A percentile compares a stretch with the other conserved stretches of the same genome.
Evolutionary conservation across 2,113 vertebrate species (phyloP).

Genomic region (Danionella cerebrum): DNA sequence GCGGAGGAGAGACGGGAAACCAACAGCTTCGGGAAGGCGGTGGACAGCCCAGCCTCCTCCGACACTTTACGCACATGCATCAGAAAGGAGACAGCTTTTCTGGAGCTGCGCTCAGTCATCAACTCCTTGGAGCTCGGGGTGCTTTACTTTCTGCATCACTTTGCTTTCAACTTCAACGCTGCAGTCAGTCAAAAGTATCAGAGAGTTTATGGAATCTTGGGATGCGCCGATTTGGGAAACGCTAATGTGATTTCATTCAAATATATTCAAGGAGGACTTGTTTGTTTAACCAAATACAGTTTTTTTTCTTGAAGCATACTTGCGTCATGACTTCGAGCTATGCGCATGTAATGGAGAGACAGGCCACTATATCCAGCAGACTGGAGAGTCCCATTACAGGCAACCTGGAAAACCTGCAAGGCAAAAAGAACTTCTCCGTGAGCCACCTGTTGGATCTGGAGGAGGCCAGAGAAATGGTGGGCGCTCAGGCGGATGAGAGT

Average conservation of each 20-base stretch:
- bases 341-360: constrained; percentile 91
- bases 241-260: constrained; percentile 13
- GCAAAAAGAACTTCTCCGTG: constrained; percentile 98
- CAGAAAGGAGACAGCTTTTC: constrained; percentile 73
- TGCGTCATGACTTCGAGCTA: constrained; percentile 92
- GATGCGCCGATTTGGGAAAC: constrained; percentile 27
- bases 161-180: too few relatives aligned
- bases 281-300: constrained; percentile 17
- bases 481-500: constrained; percentile 79
- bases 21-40: constrained; percentile 44
- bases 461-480: constrained; percentile 90
- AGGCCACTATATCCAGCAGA: constrained; percentile 76
- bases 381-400: constrained; percentile 82
- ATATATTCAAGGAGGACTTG: constrained; percentile 53
- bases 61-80: constrained; percentile 60
- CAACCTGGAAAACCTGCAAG: constrained; percentile 88
- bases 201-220: too few relatives aligned
- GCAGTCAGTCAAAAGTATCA: too few relatives aligned
- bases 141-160: background rate
- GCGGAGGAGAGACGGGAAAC: constrained; percentile 9
- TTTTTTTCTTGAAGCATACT: constrained; percentile 32
- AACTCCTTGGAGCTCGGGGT: constrained; percentile 54
- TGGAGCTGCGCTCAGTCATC: constrained; percentile 62
- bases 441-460: constrained; percentile 98
- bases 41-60: constrained; percentile 53